Percentiles rank a stretch among this genome's conserved stretches.
These are phyloP conservation scores for Halichoerus grypus DNA, from an alignment of 2,113 vertebrate genomes.

Conservation along the genomic window DNA sequence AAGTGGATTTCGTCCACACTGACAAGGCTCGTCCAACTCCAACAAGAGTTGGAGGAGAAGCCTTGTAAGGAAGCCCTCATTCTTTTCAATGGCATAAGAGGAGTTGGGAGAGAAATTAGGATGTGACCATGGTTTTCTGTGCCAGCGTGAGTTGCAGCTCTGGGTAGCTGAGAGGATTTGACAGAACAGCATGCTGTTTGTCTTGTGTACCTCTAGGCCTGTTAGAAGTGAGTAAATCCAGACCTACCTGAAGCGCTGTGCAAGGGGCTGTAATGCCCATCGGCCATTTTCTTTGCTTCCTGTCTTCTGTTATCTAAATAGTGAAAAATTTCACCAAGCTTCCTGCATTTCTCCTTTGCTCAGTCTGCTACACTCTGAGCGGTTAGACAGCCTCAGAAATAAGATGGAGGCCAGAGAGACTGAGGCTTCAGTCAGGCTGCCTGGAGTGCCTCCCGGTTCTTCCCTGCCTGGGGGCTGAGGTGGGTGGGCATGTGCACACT, in stretches of 20 bases:
- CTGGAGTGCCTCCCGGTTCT: background rate
- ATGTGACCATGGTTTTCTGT: background rate
- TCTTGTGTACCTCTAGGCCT: background rate
- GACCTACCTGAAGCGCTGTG: background rate
- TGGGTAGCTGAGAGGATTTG: background rate
- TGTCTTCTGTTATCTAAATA: background rate
- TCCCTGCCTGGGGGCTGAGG: background rate
- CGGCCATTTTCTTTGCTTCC: background rate
- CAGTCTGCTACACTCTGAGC: background rate
- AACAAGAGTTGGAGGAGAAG: background rate
- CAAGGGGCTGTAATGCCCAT: background rate
- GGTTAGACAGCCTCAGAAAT: background rate
- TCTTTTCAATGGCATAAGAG: background rate
- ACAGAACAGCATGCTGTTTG: background rate
- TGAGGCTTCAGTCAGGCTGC: background rate
- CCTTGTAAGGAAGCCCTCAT: background rate
- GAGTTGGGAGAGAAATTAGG: background rate
- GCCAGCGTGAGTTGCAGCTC: background rate
- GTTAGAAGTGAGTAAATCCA: background rate
- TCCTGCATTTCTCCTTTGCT: background rate
- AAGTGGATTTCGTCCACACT: background rate
- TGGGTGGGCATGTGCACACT: background rate
- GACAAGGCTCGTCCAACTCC: background rate
- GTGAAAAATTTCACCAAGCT: background rate
- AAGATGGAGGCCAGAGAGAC: background rate